Conservation (phyloP, 2,888 invertebrate genomes). For the Eledona agricola region DNA sequence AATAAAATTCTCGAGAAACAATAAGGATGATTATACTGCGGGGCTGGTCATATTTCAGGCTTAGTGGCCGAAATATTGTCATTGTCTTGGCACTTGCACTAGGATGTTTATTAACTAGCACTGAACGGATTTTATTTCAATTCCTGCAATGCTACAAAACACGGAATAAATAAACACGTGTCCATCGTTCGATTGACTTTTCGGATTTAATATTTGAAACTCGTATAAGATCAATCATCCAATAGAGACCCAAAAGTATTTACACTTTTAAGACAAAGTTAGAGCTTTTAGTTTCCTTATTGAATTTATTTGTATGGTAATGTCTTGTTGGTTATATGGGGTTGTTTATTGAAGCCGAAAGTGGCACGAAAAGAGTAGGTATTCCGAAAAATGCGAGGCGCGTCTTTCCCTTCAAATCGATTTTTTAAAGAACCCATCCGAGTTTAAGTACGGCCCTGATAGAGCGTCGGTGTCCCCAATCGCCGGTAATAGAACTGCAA, state of each 20-base stretch:
- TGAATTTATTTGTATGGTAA: no score
- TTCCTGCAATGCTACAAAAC: conserved; percentile 33
- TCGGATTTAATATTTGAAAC: no score
- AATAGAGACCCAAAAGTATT: no score
- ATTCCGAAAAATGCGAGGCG: neutral
- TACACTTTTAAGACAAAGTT: no score
- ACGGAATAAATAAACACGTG: no score
- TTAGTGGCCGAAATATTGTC: conserved; percentile 16
- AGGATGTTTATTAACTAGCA: conserved; percentile 14
- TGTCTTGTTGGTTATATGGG: no score
- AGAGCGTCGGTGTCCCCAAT: conserved; percentile 22
- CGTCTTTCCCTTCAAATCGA: neutral
- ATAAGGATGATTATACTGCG: conserved; percentile 9
- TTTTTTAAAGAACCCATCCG: neutral
- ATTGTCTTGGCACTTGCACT: conserved; percentile 13
- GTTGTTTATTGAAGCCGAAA: no score
- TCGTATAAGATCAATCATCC: no score
- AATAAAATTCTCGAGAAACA: conserved; percentile 22
- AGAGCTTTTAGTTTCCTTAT: no score
- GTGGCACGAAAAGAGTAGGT: no score
- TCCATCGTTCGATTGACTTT: no score
- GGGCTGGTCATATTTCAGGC: conserved; percentile 16
- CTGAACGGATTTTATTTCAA: conserved; percentile 8
- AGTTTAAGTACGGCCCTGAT: conserved; percentile 7
- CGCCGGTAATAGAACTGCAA: conserved; percentile 35